Evolutionary conservation across 2,888 invertebrate species (phyloP), one percentile per base, ranked within the genome.

Genomic region (Cryptocephalus moraei): DNA sequence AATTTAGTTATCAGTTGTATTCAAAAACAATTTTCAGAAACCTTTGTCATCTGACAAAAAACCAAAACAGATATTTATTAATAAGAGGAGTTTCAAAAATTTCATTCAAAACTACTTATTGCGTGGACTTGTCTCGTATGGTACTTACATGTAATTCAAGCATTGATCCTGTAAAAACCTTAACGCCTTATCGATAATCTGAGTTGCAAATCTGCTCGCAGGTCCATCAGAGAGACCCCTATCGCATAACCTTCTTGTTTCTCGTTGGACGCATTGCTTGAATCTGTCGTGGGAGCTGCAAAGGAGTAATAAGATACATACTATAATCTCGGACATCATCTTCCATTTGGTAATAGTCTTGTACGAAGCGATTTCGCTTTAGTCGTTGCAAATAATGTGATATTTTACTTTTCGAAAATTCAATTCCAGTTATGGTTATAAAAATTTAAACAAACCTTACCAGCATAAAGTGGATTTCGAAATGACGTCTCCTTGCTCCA

Each of bases 151-250:
- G 61, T 77, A 78, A 58, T 77, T 76, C 43, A 71, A 66, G 61
- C 80, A 80, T 57, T 79, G 78, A 54, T 78, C 77, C 47, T 76
- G 74, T 4, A 79, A 65, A 57, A 79, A 79, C 52, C 75, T 76
- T 39, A 80, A 61, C 1, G 79, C 78, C 55, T 78, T 78, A 54
- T 78, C 77, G 38, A 80, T 69, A 44, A 77, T 74, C 58, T 78
- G 76, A 8, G 67, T 64, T 0, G 79, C 73, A 58, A 78, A 79
- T 54, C 67, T 68, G 1, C 71, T 68, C 0, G 77, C 77, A n/a
- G 74, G 70, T 2, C 74, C 75, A 41, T 71, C 67, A 8, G 66
- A 56, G 12, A 66, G 58, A 33, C 73, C 73, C 11, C 68, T 63
- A 52, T 78, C 77, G 58, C 79, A 79, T 32, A 72, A 56, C 51